Conservation (phyloP, 2,888 invertebrate genomes). For the Tetragonisca angustula region DNA sequence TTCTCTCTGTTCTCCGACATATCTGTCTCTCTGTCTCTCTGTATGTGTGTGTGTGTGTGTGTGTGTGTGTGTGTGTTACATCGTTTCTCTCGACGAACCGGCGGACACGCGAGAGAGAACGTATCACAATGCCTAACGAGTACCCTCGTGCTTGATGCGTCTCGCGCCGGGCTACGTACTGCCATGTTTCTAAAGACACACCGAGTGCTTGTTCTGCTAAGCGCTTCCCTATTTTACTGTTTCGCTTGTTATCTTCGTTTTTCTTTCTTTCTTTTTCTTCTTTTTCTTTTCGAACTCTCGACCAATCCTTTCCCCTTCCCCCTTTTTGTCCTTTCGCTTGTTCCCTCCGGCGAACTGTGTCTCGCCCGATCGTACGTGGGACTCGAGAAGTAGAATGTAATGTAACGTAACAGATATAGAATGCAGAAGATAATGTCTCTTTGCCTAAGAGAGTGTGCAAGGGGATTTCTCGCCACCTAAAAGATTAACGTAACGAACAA, state of each 20-base stretch:
- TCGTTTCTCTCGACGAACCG: slow-evolving; percentile 32
- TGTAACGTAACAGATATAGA: no score
- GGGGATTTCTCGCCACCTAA: no score
- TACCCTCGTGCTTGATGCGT: slow-evolving; percentile 30
- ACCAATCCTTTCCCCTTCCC: no score
- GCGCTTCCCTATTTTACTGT: slow-evolving; percentile 20
- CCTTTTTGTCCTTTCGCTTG: background rate
- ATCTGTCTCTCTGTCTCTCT: background rate
- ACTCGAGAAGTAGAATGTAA: background rate
- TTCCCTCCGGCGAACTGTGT: background rate
- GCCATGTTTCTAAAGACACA: slow-evolving; percentile 27
- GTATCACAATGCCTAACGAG: slow-evolving; percentile 51
- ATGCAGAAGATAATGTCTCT: no score
- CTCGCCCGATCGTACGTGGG: background rate
- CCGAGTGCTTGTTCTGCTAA: slow-evolving; percentile 27
- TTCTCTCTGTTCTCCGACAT: background rate
- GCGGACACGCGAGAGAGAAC: slow-evolving; percentile 39
- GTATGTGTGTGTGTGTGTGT: background rate
- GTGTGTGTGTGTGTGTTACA: background rate
- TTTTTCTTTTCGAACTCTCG: background rate
- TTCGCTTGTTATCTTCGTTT: slow-evolving; percentile 6
- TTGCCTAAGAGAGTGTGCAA: no score
- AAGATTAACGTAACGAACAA: no score
- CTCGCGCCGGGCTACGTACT: slow-evolving; percentile 26
- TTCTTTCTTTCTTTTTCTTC: background rate